phyloP scores from a whole-genome alignment of 2,113 vertebrate genomes.

The Rallus limicola region DNA sequence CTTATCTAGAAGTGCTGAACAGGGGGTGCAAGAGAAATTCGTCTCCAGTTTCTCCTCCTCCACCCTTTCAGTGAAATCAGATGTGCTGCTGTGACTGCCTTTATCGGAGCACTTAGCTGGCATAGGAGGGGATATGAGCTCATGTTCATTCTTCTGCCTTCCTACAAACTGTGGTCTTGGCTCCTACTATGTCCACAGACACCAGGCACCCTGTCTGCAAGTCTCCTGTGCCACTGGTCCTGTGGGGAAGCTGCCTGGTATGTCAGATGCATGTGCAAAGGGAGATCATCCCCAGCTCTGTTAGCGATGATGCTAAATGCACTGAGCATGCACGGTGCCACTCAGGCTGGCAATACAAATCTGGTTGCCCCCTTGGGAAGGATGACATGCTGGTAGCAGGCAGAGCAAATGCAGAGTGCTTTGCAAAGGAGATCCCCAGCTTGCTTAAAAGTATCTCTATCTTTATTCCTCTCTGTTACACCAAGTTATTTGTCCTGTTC shows the following conservation, averaged over 20 bases:
- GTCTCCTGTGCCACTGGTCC: fast-evolving
- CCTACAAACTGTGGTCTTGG: fast-evolving
- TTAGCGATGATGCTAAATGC: fast-evolving
- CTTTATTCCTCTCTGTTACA: neutral
- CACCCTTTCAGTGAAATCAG: neutral
- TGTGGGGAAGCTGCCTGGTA: neutral
- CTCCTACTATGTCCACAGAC: neutral
- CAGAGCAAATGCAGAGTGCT: neutral
- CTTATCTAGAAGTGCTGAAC: neutral
- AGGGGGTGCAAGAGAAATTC: neutral
- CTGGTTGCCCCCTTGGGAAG: neutral
- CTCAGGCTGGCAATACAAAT: neutral
- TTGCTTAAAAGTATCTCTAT: neutral
- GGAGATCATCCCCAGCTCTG: neutral
- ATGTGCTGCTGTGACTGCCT: neutral
- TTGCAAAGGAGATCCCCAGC: neutral
- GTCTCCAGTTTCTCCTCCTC: neutral
- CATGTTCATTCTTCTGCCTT: neutral
- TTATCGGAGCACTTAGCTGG: neutral
- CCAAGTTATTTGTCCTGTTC: neutral
- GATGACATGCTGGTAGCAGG: neutral
- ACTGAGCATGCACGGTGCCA: fast-evolving
- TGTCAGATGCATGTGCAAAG: fast-evolving
- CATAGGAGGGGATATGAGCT: fast-evolving
- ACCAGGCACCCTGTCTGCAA: neutral